Base-by-base conservation (phyloP, 2,113 vertebrate species). In the Bujurquina vittata region DNA sequence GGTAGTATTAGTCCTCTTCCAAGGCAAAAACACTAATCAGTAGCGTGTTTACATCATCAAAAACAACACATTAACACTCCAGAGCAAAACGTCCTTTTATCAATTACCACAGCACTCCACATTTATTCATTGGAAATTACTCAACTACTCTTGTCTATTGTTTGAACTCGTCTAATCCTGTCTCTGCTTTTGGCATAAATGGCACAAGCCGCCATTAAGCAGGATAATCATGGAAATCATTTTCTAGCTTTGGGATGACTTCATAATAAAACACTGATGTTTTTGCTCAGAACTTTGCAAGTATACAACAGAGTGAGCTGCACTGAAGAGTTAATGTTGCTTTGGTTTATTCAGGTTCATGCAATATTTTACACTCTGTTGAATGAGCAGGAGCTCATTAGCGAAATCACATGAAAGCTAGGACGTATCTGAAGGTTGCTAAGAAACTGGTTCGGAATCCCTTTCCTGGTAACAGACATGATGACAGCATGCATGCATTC, bases 391-490 rank as follows among this genome's bases (percentile, higher is more conserved):
- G 74, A 78, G 89, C 93, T 94, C 92, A 90, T 94, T 94, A 92
- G 93, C 81, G 82, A 92, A 93, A 93, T 93, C 87, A 86, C 86
- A 93, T 89, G 85, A 92, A 93, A 90, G 92, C 89, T 83, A 77
- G 88, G 87, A 92, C 29, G 72, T 88, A 86, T 91, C 84, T 54
- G 76, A 91, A 94, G 88, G 94, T 95, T 95, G 93, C 94, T 95
- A 94, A 94, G 94, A 94, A 94, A 95, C 94, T 93, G 90, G 82
- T 94, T 79, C 11, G 85, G 88, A 88, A 90, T 92, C 88, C 83
- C 90, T 93, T 93, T 86, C 91, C 88, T 89, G 87, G 92, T 89
- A 94, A 94, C 87, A 90, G 91, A 87, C 82, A 83, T 23, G 79
- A 77, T 81, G 82, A 89, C 74, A 77, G 85, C 74, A 33, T 76